phyloP scores from a whole-genome alignment of 2,888 invertebrate genomes.

The Boloria euphrosyne region DNA sequence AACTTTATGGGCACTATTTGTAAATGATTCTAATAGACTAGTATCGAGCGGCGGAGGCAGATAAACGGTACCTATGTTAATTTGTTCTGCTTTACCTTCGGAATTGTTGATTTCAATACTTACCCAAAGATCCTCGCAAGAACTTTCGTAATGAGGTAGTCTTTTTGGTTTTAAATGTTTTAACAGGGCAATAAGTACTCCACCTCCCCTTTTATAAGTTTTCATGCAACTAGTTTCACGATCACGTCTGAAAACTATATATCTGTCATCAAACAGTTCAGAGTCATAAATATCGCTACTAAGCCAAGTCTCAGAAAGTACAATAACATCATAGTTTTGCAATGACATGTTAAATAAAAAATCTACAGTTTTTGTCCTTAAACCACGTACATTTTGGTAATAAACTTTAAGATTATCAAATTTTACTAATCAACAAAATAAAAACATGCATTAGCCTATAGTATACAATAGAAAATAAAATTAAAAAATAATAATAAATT shows the following conservation, averaged over 20 bases:
- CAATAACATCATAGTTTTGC: slow-evolving; percentile 24
- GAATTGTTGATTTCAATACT: neutral
- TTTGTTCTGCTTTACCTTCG: neutral
- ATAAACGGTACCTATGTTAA: neutral
- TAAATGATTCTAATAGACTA: neutral
- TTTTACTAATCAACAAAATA: neutral
- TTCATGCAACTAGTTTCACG: neutral
- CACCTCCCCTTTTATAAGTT: neutral
- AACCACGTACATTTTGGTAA: slow-evolving; percentile 28
- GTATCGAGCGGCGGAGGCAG: neutral
- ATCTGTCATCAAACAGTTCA: slow-evolving; percentile 30
- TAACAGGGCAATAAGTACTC: neutral
- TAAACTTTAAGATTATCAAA: slow-evolving; percentile 5
- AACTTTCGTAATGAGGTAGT: neutral
- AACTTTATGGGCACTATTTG: neutral
- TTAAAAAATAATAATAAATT: too few relatives aligned
- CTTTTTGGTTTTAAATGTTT: neutral
- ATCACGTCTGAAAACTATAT: slow-evolving; percentile 27
- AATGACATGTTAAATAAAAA: slow-evolving; percentile 24
- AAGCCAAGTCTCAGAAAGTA: slow-evolving; percentile 30
- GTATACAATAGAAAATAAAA: neutral
- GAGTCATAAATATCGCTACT: slow-evolving; percentile 16
- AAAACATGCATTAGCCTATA: neutral
- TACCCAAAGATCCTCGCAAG: slow-evolving; percentile 3
- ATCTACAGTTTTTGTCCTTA: slow-evolving; percentile 23